A percentile compares a stretch with the other conserved stretches of the same genome.
phyloP scores from a whole-genome alignment of 2,888 invertebrate genomes.

The Thera obeliscata region DNA sequence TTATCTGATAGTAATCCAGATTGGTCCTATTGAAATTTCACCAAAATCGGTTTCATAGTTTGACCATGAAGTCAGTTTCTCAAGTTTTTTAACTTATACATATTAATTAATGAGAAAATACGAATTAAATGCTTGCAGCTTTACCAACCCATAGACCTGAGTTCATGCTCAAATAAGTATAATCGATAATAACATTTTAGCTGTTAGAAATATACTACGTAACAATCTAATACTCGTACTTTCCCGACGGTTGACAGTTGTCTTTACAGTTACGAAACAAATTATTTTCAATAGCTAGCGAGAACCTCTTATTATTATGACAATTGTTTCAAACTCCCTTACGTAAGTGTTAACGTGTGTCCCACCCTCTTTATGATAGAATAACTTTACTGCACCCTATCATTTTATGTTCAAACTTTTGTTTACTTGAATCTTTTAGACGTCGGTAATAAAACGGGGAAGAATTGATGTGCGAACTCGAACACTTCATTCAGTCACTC shows the following conservation, averaged over 20 bases:
- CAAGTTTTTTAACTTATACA: too few relatives aligned
- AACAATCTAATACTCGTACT: conserved; percentile 24
- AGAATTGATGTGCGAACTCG: not conserved
- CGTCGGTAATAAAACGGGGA: not conserved
- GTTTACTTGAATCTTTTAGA: conserved; percentile 26
- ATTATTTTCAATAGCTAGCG: conserved; percentile 50
- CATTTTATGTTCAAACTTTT: conserved; percentile 43
- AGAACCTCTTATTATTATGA: conserved; percentile 59
- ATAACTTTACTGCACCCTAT: conserved; percentile 49
- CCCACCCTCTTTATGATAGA: conserved; percentile 37
- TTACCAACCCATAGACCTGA: too few relatives aligned
- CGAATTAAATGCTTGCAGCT: too few relatives aligned
- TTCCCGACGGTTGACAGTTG: conserved; percentile 21
- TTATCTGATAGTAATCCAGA: too few relatives aligned
- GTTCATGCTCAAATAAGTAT: too few relatives aligned
- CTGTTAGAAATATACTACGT: not conserved
- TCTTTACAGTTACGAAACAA: conserved; percentile 39
- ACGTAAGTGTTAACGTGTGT: conserved; percentile 48
- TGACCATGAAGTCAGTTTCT: too few relatives aligned
- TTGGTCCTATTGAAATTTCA: too few relatives aligned
- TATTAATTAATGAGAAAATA: too few relatives aligned
- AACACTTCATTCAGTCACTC: not conserved
- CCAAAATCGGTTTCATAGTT: too few relatives aligned
- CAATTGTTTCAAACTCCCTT: conserved; percentile 52
- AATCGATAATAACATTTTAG: too few relatives aligned